Percentiles rank a stretch among this genome's conserved stretches.
Evolutionary conservation across 2,888 invertebrate genomes (phyloP).

Genomic region (Macrosoma leucophasiata): DNA sequence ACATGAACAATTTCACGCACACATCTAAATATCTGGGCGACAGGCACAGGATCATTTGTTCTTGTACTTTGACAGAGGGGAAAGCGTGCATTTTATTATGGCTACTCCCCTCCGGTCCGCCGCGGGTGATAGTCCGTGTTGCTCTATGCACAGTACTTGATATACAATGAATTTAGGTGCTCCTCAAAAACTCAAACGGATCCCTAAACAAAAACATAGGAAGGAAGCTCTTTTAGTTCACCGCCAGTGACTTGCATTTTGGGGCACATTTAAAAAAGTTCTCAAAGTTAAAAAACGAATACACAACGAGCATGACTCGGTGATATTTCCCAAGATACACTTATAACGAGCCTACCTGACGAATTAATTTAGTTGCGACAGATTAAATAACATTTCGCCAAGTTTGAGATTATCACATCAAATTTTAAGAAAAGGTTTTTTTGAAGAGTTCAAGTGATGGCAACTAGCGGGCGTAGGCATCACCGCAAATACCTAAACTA

Average conservation of each 20-base stretch:
- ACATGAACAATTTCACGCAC: too few relatives aligned
- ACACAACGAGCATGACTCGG: conserved; percentile 38
- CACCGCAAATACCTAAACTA: too few relatives aligned
- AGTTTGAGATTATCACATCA: background rate
- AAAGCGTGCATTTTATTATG: too few relatives aligned
- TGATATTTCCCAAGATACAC: conserved; percentile 33
- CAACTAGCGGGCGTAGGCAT: too few relatives aligned
- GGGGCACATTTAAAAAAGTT: conserved; percentile 34
- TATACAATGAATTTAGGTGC: background rate
- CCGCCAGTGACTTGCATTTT: conserved; percentile 51
- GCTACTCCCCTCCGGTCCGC: too few relatives aligned
- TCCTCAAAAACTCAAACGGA: conserved; percentile 13
- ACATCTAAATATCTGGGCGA: too few relatives aligned
- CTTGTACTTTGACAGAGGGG: too few relatives aligned
- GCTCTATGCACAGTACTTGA: too few relatives aligned
- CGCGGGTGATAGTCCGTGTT: too few relatives aligned
- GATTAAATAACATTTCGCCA: conserved; percentile 27
- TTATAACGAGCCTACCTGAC: conserved; percentile 52
- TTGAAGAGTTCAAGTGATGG: conserved; percentile 10
- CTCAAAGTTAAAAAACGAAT: conserved; percentile 34
- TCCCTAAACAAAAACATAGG: conserved; percentile 29
- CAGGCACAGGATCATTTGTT: too few relatives aligned
- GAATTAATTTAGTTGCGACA: conserved; percentile 51
- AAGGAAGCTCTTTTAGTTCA: conserved; percentile 43
- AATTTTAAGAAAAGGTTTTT: conserved; percentile 8